Base-by-base conservation (phyloP, 2,113 vertebrate genomes). In the Amazona guildingii region DNA sequence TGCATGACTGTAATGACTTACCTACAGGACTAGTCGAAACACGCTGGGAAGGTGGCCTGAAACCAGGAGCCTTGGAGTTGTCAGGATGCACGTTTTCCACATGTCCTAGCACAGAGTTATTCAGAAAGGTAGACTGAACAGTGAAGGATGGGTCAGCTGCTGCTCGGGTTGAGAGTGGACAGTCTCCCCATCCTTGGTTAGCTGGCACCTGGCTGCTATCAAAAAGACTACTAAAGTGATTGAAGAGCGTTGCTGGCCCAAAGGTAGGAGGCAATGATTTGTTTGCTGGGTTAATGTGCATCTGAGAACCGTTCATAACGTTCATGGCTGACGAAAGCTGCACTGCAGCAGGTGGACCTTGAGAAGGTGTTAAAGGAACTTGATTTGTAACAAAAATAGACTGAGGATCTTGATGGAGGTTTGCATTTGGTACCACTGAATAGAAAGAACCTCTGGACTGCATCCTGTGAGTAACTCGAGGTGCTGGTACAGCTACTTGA, bases 181-280 rank as follows among this genome's bases (percentile, higher is more conserved):
- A 99, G 67, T 99, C 99, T 95, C 99, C 99, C 99, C 99, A 99
- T 43, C 99, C 98, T 96, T 99, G 99, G 97, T 99, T 99, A 97
- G 98, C 98, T 95, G 99, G 98, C 92, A 99, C 98, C 98, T 99
- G 99, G 94, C 97, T 99, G 97, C 97, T 99, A 92, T 99, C 99
- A 95, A 99, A 99, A 97, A 99, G 99, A 98, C 99, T 99, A 98
- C 99, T 99, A 98, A 99, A 99, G 97, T 98, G 99, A 98, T 98
- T 99, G 97, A 99, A 99, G 95, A 99, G 98, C 41, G 99, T 99
- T 68, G 99, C 98, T 55, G 98, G 99, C 90, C 99, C 98, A 64
- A 99, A 99, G 73, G 99, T 98, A 72, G 98, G 98, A 46, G 99
- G 98, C 84, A 99, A 98, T 80, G 98, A 98, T 97, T 99, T 99